Evolutionary conservation across 2,797 vertebrate species (phyloP), one percentile per base, ranked within the genome.

Genomic region (Tamandua tetradactyla): DNA sequence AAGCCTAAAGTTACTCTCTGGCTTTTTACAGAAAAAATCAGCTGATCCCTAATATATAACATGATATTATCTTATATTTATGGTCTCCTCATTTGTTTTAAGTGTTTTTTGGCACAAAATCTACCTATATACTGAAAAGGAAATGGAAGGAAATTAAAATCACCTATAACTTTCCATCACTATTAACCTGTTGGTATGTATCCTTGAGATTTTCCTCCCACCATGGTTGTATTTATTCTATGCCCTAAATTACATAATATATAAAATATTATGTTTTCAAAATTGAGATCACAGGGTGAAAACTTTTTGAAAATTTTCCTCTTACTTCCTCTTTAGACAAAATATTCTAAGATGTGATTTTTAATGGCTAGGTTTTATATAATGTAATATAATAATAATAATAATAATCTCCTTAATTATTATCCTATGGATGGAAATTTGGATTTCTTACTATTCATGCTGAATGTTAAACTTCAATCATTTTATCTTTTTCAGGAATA

Each of bases 101-200:
- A 93, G 49, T 47, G 20, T 35, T 14, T 85, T 85, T 81, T 95
- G 91, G 40, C 15, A 68, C 64, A 89, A 87, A 93, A 30, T 59
- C 44, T 89, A 75, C 3, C 13, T 76, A 44, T 78, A 55, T 49
- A 68, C n/a, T 23, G 35, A 87, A 93, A 93, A 88, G 27, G 42
- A 89, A 93, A 89, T 32, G 61, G 86, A 89, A 88, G 27, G 42
- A 89, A 93, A 89, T 32, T 61, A 89, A 89, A 78, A 35, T 35
- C n/a, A 35, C 81, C 52, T 18, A 55, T 57, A 80, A 59, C 92
- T 89, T 93, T 71, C 40, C 86, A 62, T 44, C 15, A 76, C 22
- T 44, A 27, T 85, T 75, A 85, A 49, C 61, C 12, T 68, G 25
- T 32, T 83, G 57, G 40, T n/a, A 0, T 44, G 47, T 68, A 87